A percentile compares a stretch with the other conserved stretches of the same genome.
phyloP scores from a whole-genome alignment of 2,797 vertebrate species.

The Phaenicophaeus curvirostris region DNA sequence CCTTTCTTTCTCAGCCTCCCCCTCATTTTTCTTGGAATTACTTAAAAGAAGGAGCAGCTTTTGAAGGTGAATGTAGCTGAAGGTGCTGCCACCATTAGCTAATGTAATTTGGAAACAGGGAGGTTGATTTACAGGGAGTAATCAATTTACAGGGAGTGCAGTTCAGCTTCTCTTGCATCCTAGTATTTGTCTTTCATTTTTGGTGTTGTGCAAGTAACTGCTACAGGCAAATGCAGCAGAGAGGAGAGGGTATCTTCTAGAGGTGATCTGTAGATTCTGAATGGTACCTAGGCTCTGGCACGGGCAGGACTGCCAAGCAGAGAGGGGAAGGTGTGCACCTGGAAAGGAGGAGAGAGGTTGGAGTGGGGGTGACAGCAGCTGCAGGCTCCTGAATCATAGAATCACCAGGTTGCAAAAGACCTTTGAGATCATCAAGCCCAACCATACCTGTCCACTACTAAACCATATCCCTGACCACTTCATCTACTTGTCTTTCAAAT shows the following conservation, averaged over 20 bases:
- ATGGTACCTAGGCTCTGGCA: no score
- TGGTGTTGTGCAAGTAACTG: not conserved
- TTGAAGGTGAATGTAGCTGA: constrained; percentile 44
- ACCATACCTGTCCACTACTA: no score
- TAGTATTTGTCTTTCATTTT: not conserved
- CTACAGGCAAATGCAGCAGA: not conserved
- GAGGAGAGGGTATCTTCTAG: not conserved
- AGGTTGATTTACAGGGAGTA: constrained; percentile 12
- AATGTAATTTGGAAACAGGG: constrained; percentile 36
- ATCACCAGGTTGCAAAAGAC: no score
- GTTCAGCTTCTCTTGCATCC: not conserved
- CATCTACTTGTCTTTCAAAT: no score
- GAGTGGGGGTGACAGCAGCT: no score
- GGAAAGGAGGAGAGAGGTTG: no score
- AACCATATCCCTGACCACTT: no score
- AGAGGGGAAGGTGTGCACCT: no score
- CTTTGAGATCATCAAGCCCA: no score
- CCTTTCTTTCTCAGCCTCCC: not conserved
- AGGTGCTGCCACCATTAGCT: constrained; percentile 56
- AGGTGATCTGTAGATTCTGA: no score
- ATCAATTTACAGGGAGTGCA: not conserved
- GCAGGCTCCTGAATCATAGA: no score
- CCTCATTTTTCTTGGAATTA: constrained; percentile 39
- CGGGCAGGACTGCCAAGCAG: no score
- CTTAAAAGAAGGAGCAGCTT: constrained; percentile 24